Evolutionary conservation across 1,140 invertebrate species (phyloP).

Genomic region (Archivesica marissinica): DNA sequence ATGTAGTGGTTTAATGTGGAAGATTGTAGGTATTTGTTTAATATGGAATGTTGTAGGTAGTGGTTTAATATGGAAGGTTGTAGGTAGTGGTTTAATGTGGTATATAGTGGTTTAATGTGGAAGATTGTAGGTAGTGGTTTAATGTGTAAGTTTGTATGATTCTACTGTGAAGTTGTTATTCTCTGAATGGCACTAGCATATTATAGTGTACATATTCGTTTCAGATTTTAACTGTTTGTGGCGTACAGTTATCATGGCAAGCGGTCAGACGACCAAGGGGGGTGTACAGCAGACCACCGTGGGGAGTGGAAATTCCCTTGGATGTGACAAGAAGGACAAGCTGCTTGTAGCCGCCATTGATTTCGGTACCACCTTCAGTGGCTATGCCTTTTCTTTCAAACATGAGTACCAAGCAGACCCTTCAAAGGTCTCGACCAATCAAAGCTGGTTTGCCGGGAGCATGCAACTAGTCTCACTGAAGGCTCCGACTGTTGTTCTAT

Average conservation of each 20-base stretch:
- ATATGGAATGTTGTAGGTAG: no score
- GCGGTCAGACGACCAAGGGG: neutral
- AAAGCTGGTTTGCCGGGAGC: constrained; percentile 44
- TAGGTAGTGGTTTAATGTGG: no score
- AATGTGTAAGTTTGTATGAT: neutral
- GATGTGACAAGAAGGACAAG: constrained; percentile 46
- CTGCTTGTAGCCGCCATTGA: constrained; percentile 56
- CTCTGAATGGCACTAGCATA: neutral
- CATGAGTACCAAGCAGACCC: constrained; percentile 48
- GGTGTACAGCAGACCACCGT: neutral
- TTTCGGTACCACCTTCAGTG: constrained; percentile 51
- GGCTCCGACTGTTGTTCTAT: constrained; percentile 44
- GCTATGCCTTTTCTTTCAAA: constrained; percentile 55
- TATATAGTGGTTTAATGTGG: no score
- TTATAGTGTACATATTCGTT: neutral
- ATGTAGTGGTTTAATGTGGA: no score
- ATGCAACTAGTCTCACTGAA: constrained; percentile 42
- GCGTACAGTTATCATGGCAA: neutral
- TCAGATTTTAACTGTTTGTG: no score
- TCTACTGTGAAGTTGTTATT: neutral
- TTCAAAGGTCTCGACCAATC: constrained; percentile 56
- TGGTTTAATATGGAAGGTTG: no score
- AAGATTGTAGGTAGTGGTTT: neutral
- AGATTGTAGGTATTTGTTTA: no score
- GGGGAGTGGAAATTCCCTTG: no score